Evolutionary conservation across 2,888 invertebrate genomes (phyloP).

Genomic region (Clistopyga incitator): DNA sequence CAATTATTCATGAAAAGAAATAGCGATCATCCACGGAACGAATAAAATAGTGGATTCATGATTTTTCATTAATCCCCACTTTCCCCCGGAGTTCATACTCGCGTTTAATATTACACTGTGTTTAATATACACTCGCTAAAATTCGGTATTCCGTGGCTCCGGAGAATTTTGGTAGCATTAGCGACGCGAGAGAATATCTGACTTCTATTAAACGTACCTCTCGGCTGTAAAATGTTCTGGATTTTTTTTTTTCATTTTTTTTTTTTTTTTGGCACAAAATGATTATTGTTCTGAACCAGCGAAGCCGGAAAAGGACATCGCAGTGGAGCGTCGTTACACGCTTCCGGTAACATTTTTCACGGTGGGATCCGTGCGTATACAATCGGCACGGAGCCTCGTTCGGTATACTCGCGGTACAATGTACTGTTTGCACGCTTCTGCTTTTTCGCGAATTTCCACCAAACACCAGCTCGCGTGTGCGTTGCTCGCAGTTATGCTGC

Average conservation of each 20-base stretch:
- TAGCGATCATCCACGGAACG: slow-evolving; percentile 63
- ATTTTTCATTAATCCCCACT: slow-evolving; percentile 46
- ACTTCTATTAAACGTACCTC: neutral
- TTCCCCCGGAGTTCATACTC: too few relatives aligned
- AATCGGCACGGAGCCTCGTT: slow-evolving; percentile 31
- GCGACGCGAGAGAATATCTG: neutral
- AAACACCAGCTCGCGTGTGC: slow-evolving; percentile 28
- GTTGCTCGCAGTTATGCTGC: slow-evolving; percentile 21
- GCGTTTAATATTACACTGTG: too few relatives aligned
- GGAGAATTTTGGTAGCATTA: slow-evolving; percentile 8
- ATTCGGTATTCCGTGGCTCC: neutral
- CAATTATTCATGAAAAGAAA: slow-evolving; percentile 62
- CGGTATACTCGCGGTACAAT: slow-evolving; percentile 21
- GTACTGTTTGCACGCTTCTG: slow-evolving; percentile 24
- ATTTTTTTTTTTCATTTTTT: slow-evolving; percentile 11
- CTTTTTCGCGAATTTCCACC: slow-evolving; percentile 51
- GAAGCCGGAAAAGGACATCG: slow-evolving; percentile 67
- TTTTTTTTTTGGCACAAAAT: slow-evolving; percentile 31
- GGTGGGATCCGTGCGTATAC: slow-evolving; percentile 22
- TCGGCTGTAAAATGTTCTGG: slow-evolving; percentile 16
- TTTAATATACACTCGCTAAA: slow-evolving; percentile 14
- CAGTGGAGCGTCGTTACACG: slow-evolving; percentile 44
- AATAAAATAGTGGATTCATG: slow-evolving; percentile 58
- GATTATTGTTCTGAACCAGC: slow-evolving; percentile 74
- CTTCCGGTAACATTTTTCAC: slow-evolving; percentile 38